Evolutionary conservation across 2,113 vertebrate genomes (phyloP).

Genomic region (Neolamprologus longior): DNA sequence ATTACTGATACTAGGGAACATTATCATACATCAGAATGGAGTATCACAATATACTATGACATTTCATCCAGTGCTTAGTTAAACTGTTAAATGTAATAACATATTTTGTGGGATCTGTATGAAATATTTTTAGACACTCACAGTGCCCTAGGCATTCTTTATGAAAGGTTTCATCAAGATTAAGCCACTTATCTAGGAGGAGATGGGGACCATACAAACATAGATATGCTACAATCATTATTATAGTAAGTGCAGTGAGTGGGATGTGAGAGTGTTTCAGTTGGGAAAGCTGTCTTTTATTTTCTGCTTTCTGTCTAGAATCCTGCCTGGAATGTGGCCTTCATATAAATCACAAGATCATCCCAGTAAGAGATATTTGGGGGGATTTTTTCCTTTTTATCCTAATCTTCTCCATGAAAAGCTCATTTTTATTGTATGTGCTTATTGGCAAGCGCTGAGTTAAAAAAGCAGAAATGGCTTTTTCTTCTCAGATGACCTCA

Average conservation of each 20-base stretch:
- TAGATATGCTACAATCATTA: neutral
- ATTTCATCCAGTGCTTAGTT: neutral
- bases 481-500: neutral
- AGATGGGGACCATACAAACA: neutral
- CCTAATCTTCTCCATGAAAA: neutral
- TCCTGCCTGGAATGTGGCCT: neutral
- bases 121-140: neutral
- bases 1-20: neutral
- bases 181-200: neutral
- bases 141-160: rapidly evolving
- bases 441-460: neutral
- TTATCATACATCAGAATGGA: neutral
- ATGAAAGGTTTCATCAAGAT: neutral
- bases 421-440: neutral
- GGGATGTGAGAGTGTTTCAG: neutral
- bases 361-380: neutral
- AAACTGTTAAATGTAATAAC: neutral
- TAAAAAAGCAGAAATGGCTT: neutral
- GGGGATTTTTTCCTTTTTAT: neutral
- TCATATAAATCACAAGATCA: neutral
- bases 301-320: neutral
- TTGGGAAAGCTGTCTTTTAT: neutral
- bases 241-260: neutral
- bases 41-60: neutral
- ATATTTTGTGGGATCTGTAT: neutral